These are phyloP conservation scores for Takifugu bimaculatus DNA, from an alignment of 2,113 vertebrate genomes.

Conservation along the genomic window DNA sequence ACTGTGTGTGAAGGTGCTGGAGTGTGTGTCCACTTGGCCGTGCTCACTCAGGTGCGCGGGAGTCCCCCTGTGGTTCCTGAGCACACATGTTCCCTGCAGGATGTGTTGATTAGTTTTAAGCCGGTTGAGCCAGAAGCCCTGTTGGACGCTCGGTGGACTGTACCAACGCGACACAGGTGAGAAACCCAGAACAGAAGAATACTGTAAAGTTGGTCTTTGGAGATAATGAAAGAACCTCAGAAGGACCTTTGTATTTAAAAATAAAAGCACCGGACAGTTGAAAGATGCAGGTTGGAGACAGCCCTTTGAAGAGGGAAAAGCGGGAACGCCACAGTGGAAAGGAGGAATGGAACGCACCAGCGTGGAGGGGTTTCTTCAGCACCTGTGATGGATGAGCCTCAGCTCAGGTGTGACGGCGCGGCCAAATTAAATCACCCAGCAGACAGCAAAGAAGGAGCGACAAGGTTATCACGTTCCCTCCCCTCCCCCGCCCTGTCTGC, in stretches of 20 bases:
- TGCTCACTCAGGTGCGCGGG: no score
- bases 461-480: constrained; percentile 65
- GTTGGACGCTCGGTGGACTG: constrained; percentile 44
- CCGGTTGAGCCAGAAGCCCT: constrained; percentile 44
- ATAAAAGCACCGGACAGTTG: background rate
- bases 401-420: constrained; percentile 66
- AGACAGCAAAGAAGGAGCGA: constrained; percentile 68
- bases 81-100: no score
- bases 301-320: constrained; percentile 6
- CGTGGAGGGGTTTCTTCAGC: constrained; percentile 31
- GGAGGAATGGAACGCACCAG: constrained; percentile 11
- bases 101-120: no score
- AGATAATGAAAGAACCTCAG: background rate
- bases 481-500: constrained; percentile 21
- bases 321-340: background rate
- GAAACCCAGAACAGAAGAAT: constrained; percentile 10
- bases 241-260: background rate
- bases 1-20: no score
- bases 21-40: no score
- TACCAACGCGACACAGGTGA: constrained; percentile 34
- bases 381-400: constrained; percentile 66
- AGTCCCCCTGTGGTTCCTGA: no score
- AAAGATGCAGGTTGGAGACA: constrained; percentile 1
- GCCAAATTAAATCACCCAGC: constrained; percentile 71
- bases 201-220: no score